phyloP scores from a whole-genome alignment of 2,888 invertebrate species.

The Melinaea marsaeus region DNA sequence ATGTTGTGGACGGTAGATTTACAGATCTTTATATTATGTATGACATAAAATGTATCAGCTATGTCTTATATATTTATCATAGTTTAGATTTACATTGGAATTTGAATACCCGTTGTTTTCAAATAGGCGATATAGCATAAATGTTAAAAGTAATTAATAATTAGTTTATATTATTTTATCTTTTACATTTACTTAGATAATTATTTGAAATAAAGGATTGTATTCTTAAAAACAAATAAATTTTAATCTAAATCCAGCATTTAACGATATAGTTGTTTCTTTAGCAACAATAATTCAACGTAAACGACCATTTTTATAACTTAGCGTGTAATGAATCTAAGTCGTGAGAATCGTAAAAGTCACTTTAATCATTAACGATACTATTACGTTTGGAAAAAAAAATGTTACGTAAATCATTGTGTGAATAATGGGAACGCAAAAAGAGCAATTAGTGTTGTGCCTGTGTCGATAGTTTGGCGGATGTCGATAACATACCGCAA shows the following conservation, averaged over 20 bases:
- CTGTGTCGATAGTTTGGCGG: conserved; percentile 71
- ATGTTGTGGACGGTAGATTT: not conserved
- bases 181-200: too few relatives aligned
- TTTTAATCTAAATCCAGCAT: conserved; percentile 3
- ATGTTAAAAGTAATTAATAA: too few relatives aligned
- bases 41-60: too few relatives aligned
- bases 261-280: conserved; percentile 11
- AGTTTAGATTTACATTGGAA: too few relatives aligned
- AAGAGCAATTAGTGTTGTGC: conserved; percentile 74
- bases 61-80: too few relatives aligned
- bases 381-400: conserved; percentile 52
- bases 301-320: conserved; percentile 28
- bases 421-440: conserved; percentile 62
- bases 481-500: conserved; percentile 71
- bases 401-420: conserved; percentile 67
- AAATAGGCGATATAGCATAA: too few relatives aligned
- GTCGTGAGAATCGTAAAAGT: conserved; percentile 63
- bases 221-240: not conserved
- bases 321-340: conserved; percentile 56
- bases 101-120: too few relatives aligned
- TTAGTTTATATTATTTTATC: too few relatives aligned
- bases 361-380: conserved; percentile 62
- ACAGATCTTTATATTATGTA: too few relatives aligned
- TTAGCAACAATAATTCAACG: conserved; percentile 19
- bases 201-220: not conserved